Evolutionary conservation across 53 echinoderm and acorn worm genomes (phyloP).

Genomic region (Astropecten irregularis): DNA sequence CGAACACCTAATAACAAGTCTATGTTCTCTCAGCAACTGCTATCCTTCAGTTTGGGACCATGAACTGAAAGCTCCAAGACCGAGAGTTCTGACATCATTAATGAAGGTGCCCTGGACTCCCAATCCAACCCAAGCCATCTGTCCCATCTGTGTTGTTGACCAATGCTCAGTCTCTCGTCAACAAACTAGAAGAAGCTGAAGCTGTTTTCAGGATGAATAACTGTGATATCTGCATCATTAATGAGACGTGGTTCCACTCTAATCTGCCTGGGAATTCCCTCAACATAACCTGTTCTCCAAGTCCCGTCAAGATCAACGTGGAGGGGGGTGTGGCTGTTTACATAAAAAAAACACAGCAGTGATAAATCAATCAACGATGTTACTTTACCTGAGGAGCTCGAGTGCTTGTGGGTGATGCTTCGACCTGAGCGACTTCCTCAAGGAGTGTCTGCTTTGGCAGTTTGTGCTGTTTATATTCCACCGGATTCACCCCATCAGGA

Average conservation of each 20-base stretch:
- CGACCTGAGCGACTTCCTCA: constrained; percentile 21
- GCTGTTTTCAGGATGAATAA: constrained; percentile 17
- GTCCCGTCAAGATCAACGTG: constrained; percentile 28
- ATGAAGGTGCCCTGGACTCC: not conserved
- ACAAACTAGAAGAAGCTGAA: constrained; percentile 27
- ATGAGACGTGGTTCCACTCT: constrained; percentile 41
- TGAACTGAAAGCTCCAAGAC: too few species aligned
- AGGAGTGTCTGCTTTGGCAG: not conserved
- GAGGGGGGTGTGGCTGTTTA: constrained; percentile 69
- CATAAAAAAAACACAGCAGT: constrained; percentile 10
- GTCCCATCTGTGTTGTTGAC: constrained; percentile 11
- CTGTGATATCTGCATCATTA: constrained; percentile 23
- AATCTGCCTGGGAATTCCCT: constrained; percentile 27
- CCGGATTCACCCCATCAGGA: constrained; percentile 15
- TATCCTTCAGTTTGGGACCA: too few species aligned
- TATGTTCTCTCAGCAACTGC: too few species aligned
- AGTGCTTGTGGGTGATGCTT: constrained; percentile 38
- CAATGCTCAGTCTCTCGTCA: constrained; percentile 20
- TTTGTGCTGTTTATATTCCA: constrained; percentile 45
- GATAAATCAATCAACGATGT: too few species aligned
- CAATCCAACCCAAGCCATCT: not conserved
- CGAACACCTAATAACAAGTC: too few species aligned
- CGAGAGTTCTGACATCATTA: too few species aligned
- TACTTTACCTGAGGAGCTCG: constrained; percentile 30
- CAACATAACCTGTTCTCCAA: constrained; percentile 26